Evolutionary conservation across 2,888 invertebrate species (phyloP).

Genomic region (Sarcophaga variegata): DNA sequence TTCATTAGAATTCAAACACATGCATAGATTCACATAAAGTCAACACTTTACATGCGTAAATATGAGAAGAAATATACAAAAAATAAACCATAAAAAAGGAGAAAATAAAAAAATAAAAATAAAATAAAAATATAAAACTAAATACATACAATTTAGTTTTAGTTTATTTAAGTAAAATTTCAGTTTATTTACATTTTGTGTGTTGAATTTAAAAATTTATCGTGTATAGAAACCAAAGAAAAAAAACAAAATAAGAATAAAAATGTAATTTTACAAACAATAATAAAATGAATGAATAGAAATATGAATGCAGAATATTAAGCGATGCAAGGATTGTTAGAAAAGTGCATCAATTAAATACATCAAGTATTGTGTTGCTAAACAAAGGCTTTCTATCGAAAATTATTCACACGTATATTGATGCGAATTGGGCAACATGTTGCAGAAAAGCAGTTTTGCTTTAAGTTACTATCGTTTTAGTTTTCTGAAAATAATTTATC

Average conservation of each 20-base stretch:
- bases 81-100: constrained; percentile 49
- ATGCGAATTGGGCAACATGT: no score
- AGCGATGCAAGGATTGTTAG: neutral
- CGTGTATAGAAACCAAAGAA: constrained; percentile 14
- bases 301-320: neutral
- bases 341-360: neutral
- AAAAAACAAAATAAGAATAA: neutral
- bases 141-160: constrained; percentile 3
- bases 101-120: neutral
- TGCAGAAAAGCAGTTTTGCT: no score
- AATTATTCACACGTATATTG: neutral
- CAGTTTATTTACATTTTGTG: constrained; percentile 59
- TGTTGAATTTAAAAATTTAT: constrained; percentile 56
- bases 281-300: neutral
- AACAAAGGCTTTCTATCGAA: neutral
- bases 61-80: constrained; percentile 51
- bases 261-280: neutral
- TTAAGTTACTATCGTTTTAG: no score
- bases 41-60: constrained; percentile 65
- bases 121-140: neutral
- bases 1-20: constrained; percentile 65
- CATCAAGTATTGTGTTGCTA: neutral
- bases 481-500: no score
- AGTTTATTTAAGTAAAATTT: constrained; percentile 60
- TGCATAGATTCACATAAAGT: constrained; percentile 56